Base-by-base conservation (phyloP, 2,888 invertebrate species). In the Phymatocera aterrima region DNA sequence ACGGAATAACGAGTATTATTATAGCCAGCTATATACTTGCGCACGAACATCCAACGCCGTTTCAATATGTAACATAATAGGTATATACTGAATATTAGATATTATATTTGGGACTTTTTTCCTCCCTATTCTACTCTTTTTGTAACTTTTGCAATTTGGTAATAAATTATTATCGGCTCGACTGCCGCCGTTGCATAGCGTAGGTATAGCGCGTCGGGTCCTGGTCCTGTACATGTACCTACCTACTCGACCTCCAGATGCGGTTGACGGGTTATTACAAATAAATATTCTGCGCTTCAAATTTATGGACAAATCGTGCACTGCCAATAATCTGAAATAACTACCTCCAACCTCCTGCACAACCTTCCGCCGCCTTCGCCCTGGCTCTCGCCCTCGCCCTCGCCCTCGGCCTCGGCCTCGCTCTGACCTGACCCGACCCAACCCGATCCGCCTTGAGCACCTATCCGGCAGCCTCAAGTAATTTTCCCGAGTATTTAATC, bases 211-310 rank as follows among this genome's bases (percentile, higher is more conserved):
- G 40, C 8, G 40, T 40, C 8, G 40, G 51, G 51, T 51, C 2
- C 21, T 6, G 51, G 51, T 51, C 18, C 28, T 24, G 24, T 15
- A 28, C 28, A 28, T n/a, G n/a, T n/a, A n/a, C n/a, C n/a, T n/a
- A n/a, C n/a, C n/a, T n/a, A n/a, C n/a, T n/a, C n/a, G n/a, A n/a
- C n/a, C n/a, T 80, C 83, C 87, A 87, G 86, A 83, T 87, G 87
- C 82, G 81, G 79, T 81, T 85, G 85, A 88, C 87, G 84, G 82
- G 80, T 81, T 72, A 80, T 80, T 84, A 82, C 83, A 85, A 87
- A 88, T 86, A 86, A 86, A 87, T 83, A 82, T 83, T 83, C 80
- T 81, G 81, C 83, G 82, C 82, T 83, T 81, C 77, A 80, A 79
- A 82, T 80, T 82, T 83, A 81, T 57, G 81, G 82, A 85, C 82